A percentile compares a stretch with the other conserved stretches of the same genome.
Evolutionary conservation across 2,888 invertebrate genomes (phyloP).

Genomic region (Caenorhabditis sp.): DNA sequence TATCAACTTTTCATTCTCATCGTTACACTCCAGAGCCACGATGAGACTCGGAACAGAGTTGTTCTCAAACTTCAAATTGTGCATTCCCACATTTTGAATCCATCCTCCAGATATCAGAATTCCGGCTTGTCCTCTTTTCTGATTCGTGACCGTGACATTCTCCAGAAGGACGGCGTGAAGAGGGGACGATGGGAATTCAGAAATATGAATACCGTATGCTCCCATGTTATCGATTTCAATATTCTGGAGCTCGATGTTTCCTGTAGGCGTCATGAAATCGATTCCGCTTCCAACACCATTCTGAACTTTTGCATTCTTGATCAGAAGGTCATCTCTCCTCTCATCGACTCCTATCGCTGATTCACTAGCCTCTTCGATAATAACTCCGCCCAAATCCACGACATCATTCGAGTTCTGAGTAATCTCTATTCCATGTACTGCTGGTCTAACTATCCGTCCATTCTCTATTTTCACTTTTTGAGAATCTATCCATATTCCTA

Average conservation of each 20-base stretch:
- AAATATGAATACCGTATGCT: slow-evolving; percentile 65
- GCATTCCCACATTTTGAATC: slow-evolving; percentile 62
- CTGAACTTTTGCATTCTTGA: slow-evolving; percentile 55
- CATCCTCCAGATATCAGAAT: slow-evolving; percentile 67
- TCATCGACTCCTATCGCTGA: slow-evolving; percentile 71
- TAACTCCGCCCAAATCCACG: slow-evolving; percentile 67
- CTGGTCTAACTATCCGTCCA: slow-evolving; percentile 48
- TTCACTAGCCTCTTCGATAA: slow-evolving; percentile 64
- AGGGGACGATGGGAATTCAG: slow-evolving; percentile 67
- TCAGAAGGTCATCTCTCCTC: slow-evolving; percentile 62
- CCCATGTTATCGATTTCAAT: slow-evolving; percentile 57
- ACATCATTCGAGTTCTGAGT: slow-evolving; percentile 65
- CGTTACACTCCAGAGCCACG: slow-evolving; percentile 67
- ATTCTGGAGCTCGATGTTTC: slow-evolving; percentile 61
- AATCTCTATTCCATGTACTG: slow-evolving; percentile 70
- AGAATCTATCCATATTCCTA: slow-evolving; percentile 71
- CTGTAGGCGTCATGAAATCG: slow-evolving; percentile 69
- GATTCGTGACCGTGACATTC: slow-evolving; percentile 60
- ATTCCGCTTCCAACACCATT: slow-evolving; percentile 63
- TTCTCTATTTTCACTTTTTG: slow-evolving; percentile 60
- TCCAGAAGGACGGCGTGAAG: slow-evolving; percentile 59
- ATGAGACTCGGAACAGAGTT: slow-evolving; percentile 66
- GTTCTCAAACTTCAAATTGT: slow-evolving; percentile 47
- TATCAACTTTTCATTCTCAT: slow-evolving; percentile 62
- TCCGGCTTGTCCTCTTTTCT: slow-evolving; percentile 65